Evolutionary conservation across 2,888 invertebrate genomes (phyloP), one percentile per base, ranked within the genome.

Genomic region (Argynnis bischoffii): DNA sequence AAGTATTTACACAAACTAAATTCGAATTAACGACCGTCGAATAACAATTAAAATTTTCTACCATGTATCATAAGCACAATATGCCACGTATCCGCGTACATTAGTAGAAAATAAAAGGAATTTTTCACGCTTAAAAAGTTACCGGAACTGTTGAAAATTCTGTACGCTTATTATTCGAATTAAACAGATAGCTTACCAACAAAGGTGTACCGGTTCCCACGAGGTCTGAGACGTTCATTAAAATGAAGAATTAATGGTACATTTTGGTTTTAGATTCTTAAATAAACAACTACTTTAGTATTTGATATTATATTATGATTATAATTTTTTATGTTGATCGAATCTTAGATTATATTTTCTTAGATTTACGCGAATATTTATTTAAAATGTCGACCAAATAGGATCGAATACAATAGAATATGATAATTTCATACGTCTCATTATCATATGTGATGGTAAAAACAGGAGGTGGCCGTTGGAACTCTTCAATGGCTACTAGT

Each of bases 161-260:
- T 64, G 60, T 60, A 64, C 69, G 73, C 70, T 57, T 61, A 63
- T 74, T 70, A 67, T 64, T 47, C 60, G 61, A 66, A 68, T 71
- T 67, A 66, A 56, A 65, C n/a, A 59, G 54, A 57, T 64, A 21
- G 63, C 68, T 68, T 59, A 59, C 64, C 18, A 64, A 69, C 69
- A 69, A 63, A 41, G 54, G 13, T 63, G 55, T 6, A 48, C 53
- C 46, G 56, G 54, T 70, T 70, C 70, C 70, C 70, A 70, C 67
- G 67, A 48, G 6, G 48, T 60, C 50, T 16, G 35, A 55, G 47
- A 51, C 47, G 46, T 47, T 11, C 47, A 59, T 46, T 59, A 8
- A 21, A 59, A 46, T 47, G 47, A 56, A 56, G n/a, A 50, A 55
- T 55, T 18, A 35, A 21, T 21, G 21, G n/a, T 47, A 47, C 21